These are phyloP conservation scores for Venustaconcha ellipsiformis DNA, from an alignment of 1,140 invertebrate species.

Conservation along the genomic window DNA sequence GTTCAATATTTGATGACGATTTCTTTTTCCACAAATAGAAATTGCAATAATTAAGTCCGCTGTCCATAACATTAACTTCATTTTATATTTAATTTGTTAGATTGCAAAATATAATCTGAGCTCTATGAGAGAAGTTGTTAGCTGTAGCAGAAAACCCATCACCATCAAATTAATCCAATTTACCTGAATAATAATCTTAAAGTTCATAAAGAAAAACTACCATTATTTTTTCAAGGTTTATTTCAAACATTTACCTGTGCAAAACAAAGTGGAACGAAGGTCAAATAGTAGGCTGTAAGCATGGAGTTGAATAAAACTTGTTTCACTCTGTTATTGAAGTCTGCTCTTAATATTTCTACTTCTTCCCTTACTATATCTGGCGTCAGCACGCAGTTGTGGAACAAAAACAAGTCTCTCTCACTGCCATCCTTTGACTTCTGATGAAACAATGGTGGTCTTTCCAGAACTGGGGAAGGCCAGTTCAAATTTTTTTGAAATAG, in stretches of 20 bases:
- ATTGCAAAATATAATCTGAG: too few species aligned
- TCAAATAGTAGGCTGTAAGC: slow-evolving; percentile 90
- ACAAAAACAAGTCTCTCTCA: slow-evolving; percentile 59
- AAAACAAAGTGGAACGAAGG: slow-evolving; percentile 91
- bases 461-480: slow-evolving; percentile 53
- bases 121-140: too few species aligned
- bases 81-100: too few species aligned
- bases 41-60: too few species aligned
- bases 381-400: slow-evolving; percentile 69
- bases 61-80: too few species aligned
- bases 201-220: neutral
- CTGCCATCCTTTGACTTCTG: slow-evolving; percentile 6
- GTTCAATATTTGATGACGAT: too few species aligned
- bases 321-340: slow-evolving; percentile 91
- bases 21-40: too few species aligned
- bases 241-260: slow-evolving; percentile 76
- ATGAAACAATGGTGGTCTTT: slow-evolving; percentile 30
- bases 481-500: slow-evolving; percentile 62
- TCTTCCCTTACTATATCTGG: slow-evolving; percentile 81
- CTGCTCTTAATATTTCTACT: slow-evolving; percentile 84
- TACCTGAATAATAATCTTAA: too few species aligned
- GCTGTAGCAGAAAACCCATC: too few species aligned
- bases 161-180: too few species aligned
- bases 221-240: slow-evolving; percentile 3
- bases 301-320: slow-evolving; percentile 91